A percentile compares a stretch with the other conserved stretches of the same genome.
Conservation (phyloP, 2,113 vertebrate genomes). For the Semicossyphus pulcher region DNA sequence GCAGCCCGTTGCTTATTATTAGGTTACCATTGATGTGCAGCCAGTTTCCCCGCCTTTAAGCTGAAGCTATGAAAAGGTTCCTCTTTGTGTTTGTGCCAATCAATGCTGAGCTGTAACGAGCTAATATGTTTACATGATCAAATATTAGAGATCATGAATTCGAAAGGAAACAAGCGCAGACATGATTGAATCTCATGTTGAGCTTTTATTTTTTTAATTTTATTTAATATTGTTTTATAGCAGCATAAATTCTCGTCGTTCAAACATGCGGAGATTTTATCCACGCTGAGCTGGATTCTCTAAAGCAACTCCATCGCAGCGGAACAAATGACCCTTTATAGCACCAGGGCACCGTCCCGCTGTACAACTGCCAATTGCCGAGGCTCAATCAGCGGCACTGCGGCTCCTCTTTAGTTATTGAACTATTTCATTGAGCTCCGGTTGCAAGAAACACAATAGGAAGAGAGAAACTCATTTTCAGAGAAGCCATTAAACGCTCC, state of each 20-base stretch:
- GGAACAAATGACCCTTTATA: constrained; percentile 23
- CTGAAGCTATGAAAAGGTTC: constrained; percentile 14
- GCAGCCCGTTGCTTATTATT: constrained; percentile 29
- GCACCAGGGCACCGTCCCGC: constrained; percentile 18
- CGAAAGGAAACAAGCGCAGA: neutral
- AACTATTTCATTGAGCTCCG: constrained; percentile 40
- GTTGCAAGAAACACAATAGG: constrained; percentile 24
- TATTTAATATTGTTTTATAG: neutral
- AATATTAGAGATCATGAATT: neutral
- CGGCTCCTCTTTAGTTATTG: constrained; percentile 31
- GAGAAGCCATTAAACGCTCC: constrained; percentile 39
- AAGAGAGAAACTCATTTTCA: constrained; percentile 31
- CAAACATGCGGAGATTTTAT: neutral
- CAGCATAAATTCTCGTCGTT: neutral
- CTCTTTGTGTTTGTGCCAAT: constrained; percentile 25
- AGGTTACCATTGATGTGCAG: constrained; percentile 30
- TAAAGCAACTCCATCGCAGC: neutral
- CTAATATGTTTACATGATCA: constrained; percentile 15
- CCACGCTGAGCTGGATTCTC: neutral
- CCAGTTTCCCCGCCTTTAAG: constrained; percentile 20
- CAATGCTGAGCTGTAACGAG: constrained; percentile 3
- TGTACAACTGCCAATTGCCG: neutral
- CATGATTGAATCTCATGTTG: neutral
- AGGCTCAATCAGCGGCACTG: constrained; percentile 25
- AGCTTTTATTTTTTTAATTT: neutral